A percentile compares a stretch with the other conserved stretches of the same genome.
These are phyloP conservation scores for Bradypus variegatus DNA, from an alignment of 2,797 vertebrate genomes.

Conservation along the genomic window DNA sequence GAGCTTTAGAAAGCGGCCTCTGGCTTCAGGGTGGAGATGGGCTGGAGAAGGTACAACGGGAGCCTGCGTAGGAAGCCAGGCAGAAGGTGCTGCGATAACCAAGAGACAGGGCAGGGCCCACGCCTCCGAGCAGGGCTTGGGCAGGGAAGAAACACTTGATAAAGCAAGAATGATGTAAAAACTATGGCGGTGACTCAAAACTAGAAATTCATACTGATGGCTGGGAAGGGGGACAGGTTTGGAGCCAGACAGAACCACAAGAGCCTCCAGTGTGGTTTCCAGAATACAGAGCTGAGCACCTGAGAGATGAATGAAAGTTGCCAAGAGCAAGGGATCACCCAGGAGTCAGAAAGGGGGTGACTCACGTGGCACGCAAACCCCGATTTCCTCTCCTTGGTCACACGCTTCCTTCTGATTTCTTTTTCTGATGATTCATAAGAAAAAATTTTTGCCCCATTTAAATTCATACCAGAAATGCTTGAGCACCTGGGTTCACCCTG, in stretches of 20 bases:
- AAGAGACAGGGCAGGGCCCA: not conserved
- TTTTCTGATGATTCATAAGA: slow-evolving; percentile 64
- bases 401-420: slow-evolving; percentile 64
- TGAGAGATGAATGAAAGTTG: slow-evolving; percentile 40
- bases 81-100: not conserved
- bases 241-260: not conserved
- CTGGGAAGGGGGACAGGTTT: not conserved
- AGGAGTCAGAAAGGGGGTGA: slow-evolving; percentile 52
- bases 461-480: slow-evolving; percentile 43
- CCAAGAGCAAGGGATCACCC: slow-evolving; percentile 31
- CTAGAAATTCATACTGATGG: not conserved
- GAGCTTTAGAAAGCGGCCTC: not conserved
- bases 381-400: slow-evolving; percentile 65
- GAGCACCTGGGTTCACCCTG: slow-evolving; percentile 25
- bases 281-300: not conserved
- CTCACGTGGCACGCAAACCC: slow-evolving; percentile 45
- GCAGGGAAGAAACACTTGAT: not conserved
- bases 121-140: not conserved
- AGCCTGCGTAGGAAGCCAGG: not conserved
- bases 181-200: not conserved
- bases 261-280: not conserved
- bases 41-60: not conserved
- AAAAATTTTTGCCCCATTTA: slow-evolving; percentile 44
- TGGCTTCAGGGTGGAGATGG: not conserved
- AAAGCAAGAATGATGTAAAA: not conserved